Conservation (phyloP, 2,797 vertebrate species). For the Avahi laniger region DNA sequence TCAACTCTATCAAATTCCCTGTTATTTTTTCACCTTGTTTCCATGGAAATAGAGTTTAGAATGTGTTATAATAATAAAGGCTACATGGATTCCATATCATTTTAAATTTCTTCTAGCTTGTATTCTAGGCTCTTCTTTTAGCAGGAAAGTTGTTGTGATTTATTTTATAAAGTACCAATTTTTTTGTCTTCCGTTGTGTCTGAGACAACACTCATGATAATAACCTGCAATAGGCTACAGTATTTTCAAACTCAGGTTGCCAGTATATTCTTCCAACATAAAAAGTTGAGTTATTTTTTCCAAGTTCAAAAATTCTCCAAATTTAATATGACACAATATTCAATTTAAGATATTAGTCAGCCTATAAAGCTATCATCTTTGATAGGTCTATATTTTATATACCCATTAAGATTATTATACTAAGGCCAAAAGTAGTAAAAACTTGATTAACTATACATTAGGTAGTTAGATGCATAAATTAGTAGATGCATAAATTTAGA, state of each 20-base stretch:
- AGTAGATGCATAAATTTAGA: slow-evolving; percentile 38
- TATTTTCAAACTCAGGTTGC: neutral
- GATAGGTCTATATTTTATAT: slow-evolving; percentile 43
- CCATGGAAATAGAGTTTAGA: slow-evolving; percentile 48
- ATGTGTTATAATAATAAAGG: neutral
- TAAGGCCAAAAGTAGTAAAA: slow-evolving; percentile 61
- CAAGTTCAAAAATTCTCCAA: slow-evolving; percentile 38
- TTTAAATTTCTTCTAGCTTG: slow-evolving; percentile 3
- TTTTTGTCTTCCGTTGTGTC: neutral
- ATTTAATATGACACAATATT: slow-evolving; percentile 14
- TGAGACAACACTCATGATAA: neutral
- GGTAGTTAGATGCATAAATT: no score
- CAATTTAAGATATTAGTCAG: slow-evolving; percentile 32
- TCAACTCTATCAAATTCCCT: neutral
- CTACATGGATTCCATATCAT: neutral
- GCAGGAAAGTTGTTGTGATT: neutral
- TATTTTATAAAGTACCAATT: slow-evolving; percentile 19
- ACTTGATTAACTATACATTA: slow-evolving; percentile 44
- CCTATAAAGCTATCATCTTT: slow-evolving; percentile 45
- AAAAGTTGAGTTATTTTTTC: neutral
- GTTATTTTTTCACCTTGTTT: slow-evolving; percentile 30
- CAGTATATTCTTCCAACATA: neutral
- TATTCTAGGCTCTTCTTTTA: neutral
- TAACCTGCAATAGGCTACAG: neutral
- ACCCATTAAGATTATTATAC: slow-evolving; percentile 62